Percentiles rank a stretch among this genome's conserved stretches.
Evolutionary conservation across 2,888 invertebrate species (phyloP).

Genomic region (Perizoma flavofasciatum): DNA sequence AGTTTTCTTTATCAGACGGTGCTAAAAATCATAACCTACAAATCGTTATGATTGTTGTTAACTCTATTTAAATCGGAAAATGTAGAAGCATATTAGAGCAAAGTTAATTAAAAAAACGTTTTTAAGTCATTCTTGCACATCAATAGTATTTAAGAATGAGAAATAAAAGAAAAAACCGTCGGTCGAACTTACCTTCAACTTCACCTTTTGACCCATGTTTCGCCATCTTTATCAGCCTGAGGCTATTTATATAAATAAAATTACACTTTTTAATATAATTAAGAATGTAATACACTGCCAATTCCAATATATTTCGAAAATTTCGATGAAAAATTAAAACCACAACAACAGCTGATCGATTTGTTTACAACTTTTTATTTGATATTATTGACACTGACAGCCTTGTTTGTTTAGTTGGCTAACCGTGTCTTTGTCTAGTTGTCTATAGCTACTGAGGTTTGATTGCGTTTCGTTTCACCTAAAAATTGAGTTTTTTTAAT

Average conservation of each 20-base stretch:
- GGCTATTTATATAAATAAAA: background rate
- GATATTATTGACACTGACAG: constrained; percentile 23
- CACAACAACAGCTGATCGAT: constrained; percentile 28
- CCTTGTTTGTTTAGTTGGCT: constrained; percentile 19
- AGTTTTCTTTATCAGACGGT: no score
- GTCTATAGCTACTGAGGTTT: background rate
- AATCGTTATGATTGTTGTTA: no score
- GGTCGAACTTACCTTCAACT: constrained; percentile 49
- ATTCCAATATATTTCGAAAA: background rate
- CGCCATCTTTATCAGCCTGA: constrained; percentile 39
- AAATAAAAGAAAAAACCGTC: no score
- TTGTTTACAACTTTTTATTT: constrained; percentile 30
- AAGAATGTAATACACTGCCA: constrained; percentile 2
- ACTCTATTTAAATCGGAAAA: no score
- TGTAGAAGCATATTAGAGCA: no score
- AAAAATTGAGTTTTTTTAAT: background rate
- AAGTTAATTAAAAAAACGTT: no score
- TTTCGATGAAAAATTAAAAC: background rate
- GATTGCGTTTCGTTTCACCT: constrained; percentile 16
- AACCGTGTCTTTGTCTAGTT: constrained; percentile 1
- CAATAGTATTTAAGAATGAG: no score
- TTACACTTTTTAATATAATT: constrained; percentile 1
- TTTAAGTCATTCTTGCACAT: no score
- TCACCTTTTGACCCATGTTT: constrained; percentile 46
- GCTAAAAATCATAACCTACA: no score